Evolutionary conservation across 2,113 vertebrate species (phyloP), one percentile per base, ranked within the genome.

Genomic region (Rattus rattus): DNA sequence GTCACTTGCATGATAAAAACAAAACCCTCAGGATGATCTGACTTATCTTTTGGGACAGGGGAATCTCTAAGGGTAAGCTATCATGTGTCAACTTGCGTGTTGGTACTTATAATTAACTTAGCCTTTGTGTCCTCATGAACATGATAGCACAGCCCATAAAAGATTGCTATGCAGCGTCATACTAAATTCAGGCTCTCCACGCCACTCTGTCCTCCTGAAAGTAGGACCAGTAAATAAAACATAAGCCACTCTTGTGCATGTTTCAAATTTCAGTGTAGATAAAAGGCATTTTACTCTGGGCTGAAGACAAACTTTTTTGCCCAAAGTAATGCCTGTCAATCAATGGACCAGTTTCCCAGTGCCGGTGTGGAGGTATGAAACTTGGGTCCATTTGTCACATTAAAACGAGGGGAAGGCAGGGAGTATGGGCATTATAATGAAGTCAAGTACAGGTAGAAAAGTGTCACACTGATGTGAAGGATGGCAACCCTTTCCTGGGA

Each of bases 321-420:
- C 95, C 95, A 96, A 97, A 96, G 91, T 75, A 96, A 90, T 65
- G 83, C 70, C 95, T 96, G 83, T 95, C 97, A 97, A 92, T 95
- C 96, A 96, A 94, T 92, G 85, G 79, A 90, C 72, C 59, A 92
- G 92, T 87, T 73, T 94, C 92, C 84, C 47, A 65, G 88, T 96
- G 92, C 91, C 90, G 96, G 85, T 54, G 84, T 73, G 95, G 94
- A 93, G 84, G 87, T 2, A 10, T 81, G 56, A 54, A 93, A 88
- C 59, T 20, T 26, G 19, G n/a, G 39, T 76, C 76, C 84, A 94
- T 96, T 96, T 95, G 84, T 92, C 96, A 90, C 88, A 92, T 97
- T 93, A 96, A 92, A 85, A 96, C 52, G 90, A 92, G 90, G 52
- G 72, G 72, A 67, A 92, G 73, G 89, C 52, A 65, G 36, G 52